These are phyloP conservation scores for Anas bahamensis DNA, from an alignment of 2,797 vertebrate species.

Conservation along the genomic window DNA sequence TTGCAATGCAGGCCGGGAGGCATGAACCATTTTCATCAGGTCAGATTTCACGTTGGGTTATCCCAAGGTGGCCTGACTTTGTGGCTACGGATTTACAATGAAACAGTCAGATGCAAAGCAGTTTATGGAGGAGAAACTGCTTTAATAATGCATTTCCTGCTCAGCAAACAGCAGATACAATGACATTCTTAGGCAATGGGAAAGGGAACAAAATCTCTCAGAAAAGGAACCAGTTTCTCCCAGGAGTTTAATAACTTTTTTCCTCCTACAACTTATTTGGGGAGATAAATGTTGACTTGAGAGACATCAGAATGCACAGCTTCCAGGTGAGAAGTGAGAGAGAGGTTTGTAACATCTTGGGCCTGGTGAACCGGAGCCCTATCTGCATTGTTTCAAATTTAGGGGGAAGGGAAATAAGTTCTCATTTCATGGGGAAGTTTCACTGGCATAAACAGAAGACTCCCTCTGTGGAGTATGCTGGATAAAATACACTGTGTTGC, in stretches of 20 bases:
- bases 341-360: neutral
- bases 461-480: neutral
- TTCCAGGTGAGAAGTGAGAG: neutral
- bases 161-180: conserved; percentile 64
- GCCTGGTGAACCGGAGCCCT: neutral
- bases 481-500: neutral
- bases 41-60: conserved; percentile 58
- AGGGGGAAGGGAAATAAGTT: neutral
- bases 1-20: conserved; percentile 53
- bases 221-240: conserved; percentile 28
- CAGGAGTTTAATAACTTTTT: conserved; percentile 27
- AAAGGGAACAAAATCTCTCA: neutral
- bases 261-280: neutral
- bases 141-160: conserved; percentile 72
- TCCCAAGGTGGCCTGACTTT: conserved; percentile 69
- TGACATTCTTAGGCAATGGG: conserved; percentile 25
- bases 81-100: conserved; percentile 51
- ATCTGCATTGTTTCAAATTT: neutral
- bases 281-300: conserved; percentile 10
- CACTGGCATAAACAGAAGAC: neutral
- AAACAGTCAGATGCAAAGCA: conserved; percentile 58
- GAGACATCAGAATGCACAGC: neutral
- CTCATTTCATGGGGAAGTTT: neutral
- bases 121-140: conserved; percentile 56
- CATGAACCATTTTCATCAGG: conserved; percentile 59